These are phyloP conservation scores for Drosophila tristis DNA, from an alignment of 1,140 invertebrate species.

Conservation along the genomic window DNA sequence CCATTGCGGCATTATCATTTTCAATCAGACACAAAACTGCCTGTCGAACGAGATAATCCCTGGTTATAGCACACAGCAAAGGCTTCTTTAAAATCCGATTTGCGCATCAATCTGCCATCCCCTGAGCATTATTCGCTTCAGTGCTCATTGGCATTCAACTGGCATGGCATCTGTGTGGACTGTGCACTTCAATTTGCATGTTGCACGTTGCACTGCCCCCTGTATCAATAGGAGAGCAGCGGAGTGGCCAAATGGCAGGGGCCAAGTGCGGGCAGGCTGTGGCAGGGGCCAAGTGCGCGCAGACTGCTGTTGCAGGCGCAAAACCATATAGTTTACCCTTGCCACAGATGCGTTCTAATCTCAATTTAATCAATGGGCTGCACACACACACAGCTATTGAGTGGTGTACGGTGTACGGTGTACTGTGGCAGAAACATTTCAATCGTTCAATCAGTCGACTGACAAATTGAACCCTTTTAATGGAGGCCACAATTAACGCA, in stretches of 20 bases:
- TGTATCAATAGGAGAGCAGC: constrained; percentile 22
- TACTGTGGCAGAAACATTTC: not conserved
- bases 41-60: constrained; percentile 2
- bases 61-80: not conserved
- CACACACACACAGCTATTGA: constrained; percentile 1
- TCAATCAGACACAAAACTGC: not conserved
- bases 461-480: not conserved
- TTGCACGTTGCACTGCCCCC: constrained; percentile 34
- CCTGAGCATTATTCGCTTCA: not conserved
- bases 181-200: constrained; percentile 58
- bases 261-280: too few species aligned
- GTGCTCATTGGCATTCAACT: constrained; percentile 8
- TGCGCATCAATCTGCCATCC: not conserved
- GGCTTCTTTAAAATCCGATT: constrained; percentile 21
- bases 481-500: constrained; percentile 4
- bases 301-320: not conserved
- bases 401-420: too few species aligned
- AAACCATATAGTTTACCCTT: constrained; percentile 5
- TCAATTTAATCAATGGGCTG: constrained; percentile 50
- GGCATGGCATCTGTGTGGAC: constrained; percentile 32
- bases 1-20: too few species aligned
- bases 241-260: not conserved
- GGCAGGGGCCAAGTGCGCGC: too few species aligned
- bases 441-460: constrained; percentile 4
- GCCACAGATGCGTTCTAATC: constrained; percentile 42